These are phyloP conservation scores for Dermochelys coriacea DNA, from an alignment of 2,797 vertebrate genomes.

Conservation along the genomic window DNA sequence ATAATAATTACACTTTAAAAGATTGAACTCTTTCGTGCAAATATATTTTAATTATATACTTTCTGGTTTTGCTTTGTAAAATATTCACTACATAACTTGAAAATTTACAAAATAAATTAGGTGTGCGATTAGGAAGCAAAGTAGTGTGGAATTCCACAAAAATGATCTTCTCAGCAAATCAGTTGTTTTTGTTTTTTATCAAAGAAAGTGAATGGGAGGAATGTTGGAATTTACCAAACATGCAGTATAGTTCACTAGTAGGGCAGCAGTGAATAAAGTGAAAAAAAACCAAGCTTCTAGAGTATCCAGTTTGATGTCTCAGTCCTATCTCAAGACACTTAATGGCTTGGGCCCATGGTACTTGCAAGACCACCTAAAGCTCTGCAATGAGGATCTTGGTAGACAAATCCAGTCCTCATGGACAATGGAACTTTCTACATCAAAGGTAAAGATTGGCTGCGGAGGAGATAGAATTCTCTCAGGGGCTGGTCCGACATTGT, in stretches of 20 bases:
- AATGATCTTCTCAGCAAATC: conserved; percentile 59
- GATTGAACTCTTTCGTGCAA: conserved; percentile 54
- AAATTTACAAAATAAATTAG: conserved; percentile 70
- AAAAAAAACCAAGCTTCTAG: neutral
- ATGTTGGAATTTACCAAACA: conserved; percentile 40
- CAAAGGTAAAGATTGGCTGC: neutral
- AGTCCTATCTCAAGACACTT: neutral
- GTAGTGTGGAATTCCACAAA: conserved; percentile 31
- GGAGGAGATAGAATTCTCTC: neutral
- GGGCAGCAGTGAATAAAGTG: conserved; percentile 33
- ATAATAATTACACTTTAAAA: conserved; percentile 17
- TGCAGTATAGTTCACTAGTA: conserved; percentile 12
- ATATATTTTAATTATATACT: conserved; percentile 70
- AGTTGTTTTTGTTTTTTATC: conserved; percentile 43
- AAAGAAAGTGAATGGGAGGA: conserved; percentile 39
- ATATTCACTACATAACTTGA: conserved; percentile 60
- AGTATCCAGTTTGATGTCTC: neutral
- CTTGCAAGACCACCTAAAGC: neutral
- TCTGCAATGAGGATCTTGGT: neutral
- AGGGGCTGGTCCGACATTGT: neutral
- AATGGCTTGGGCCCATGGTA: neutral
- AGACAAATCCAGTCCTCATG: neutral
- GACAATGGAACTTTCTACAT: neutral
- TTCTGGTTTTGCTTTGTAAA: conserved; percentile 64
- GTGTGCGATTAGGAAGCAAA: conserved; percentile 68